A percentile compares a stretch with the other conserved stretches of the same genome.
Evolutionary conservation across 2,797 vertebrate species (phyloP).

Genomic region (Sebastes flavidus): DNA sequence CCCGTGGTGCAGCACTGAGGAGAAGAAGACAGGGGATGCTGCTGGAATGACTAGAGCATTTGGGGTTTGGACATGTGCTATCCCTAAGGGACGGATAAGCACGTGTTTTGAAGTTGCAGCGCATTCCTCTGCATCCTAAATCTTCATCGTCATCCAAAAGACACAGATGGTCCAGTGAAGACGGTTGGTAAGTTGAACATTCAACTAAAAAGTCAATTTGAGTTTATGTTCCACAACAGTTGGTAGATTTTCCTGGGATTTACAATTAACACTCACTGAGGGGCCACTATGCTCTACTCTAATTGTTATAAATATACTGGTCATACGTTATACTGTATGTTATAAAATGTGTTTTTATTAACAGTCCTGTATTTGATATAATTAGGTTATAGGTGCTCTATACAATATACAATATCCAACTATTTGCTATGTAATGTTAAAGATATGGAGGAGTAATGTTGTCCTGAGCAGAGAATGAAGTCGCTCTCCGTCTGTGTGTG

Average conservation of each 20-base stretch:
- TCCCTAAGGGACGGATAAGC: slow-evolving; percentile 64
- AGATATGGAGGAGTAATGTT: no score
- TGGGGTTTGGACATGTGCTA: slow-evolving; percentile 71
- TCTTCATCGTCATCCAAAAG: slow-evolving; percentile 39
- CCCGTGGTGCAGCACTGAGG: slow-evolving; percentile 50
- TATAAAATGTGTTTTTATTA: neutral
- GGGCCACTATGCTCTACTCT: neutral
- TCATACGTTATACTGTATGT: neutral
- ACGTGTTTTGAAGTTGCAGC: slow-evolving; percentile 66
- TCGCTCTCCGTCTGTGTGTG: no score
- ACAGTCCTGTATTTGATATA: neutral
- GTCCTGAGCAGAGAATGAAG: no score
- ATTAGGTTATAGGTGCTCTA: neutral
- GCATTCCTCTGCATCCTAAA: slow-evolving; percentile 39
- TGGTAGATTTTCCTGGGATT: neutral
- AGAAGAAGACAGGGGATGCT: slow-evolving; percentile 63
- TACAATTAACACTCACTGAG: neutral
- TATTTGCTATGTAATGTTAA: no score
- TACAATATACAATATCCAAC: no score
- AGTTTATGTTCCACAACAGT: slow-evolving; percentile 44
- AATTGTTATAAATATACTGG: neutral
- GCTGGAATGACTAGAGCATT: slow-evolving; percentile 65
- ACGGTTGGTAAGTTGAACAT: slow-evolving; percentile 26
- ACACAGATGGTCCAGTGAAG: slow-evolving; percentile 49
- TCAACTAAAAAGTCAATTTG: slow-evolving; percentile 9